Conservation (phyloP, 1,140 invertebrate species). For the Palaemon carinicauda region DNA sequence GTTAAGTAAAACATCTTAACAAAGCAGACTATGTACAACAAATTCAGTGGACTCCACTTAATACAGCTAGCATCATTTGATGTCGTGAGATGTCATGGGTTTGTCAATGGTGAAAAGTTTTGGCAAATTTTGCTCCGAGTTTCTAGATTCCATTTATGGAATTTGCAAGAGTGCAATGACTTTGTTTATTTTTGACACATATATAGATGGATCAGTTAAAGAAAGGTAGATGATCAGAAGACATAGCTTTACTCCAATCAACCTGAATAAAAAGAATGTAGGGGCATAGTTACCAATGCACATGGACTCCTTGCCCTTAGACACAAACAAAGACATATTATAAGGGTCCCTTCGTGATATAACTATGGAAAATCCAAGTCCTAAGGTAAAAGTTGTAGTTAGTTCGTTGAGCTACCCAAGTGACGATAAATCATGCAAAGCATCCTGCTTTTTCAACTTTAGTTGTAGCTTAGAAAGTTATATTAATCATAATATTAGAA, state of each 20-base stretch:
- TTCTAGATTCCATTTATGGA: not conserved
- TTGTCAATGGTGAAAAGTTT: not conserved
- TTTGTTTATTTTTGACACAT: not conserved
- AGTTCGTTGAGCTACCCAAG: not conserved
- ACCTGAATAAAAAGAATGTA: not conserved
- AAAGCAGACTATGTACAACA: too few relatives aligned
- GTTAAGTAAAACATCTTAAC: not conserved
- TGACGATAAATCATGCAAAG: not conserved
- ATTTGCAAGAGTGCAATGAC: not conserved
- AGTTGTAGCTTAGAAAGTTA: too few relatives aligned
- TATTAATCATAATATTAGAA: not conserved
- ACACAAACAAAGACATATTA: not conserved
- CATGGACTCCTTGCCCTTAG: not conserved
- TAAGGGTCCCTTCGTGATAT: not conserved
- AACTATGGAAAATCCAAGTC: not conserved
- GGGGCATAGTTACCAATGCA: not conserved
- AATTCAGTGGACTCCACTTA: too few relatives aligned
- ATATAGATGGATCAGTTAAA: constrained; percentile 17
- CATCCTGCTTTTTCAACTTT: too few relatives aligned
- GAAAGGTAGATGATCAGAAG: not conserved
- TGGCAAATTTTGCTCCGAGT: not conserved
- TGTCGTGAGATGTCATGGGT: not conserved
- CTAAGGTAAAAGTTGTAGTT: not conserved
- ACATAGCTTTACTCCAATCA: not conserved
- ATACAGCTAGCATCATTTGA: not conserved